Percentiles rank a stretch among this genome's conserved stretches.
phyloP scores from a whole-genome alignment of 1,140 invertebrate genomes.

The Bombus sylvicola region DNA sequence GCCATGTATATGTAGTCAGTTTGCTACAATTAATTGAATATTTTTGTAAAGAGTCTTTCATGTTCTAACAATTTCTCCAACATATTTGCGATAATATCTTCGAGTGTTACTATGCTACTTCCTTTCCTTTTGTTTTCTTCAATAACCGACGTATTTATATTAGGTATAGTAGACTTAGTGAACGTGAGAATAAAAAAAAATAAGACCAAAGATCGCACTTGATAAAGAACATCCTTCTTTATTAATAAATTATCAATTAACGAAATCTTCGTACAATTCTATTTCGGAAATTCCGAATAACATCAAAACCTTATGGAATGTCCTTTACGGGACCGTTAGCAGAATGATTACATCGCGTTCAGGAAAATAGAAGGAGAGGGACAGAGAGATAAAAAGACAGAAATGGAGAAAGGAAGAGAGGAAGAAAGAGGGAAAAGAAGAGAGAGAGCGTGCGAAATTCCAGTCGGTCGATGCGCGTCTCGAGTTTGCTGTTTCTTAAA shows the following conservation, averaged over 20 bases:
- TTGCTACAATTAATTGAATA: not conserved
- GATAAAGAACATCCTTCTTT: no score
- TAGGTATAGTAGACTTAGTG: no score
- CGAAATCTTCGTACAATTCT: no score
- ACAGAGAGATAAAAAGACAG: not conserved
- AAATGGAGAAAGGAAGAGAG: not conserved
- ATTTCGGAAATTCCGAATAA: no score
- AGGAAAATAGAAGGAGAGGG: not conserved
- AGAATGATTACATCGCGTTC: not conserved
- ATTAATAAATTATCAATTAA: no score
- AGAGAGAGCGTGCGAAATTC: not conserved
- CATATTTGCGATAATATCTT: no score
- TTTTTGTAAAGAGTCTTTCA: not conserved
- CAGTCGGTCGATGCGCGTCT: not conserved
- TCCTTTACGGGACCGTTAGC: not conserved
- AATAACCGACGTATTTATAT: no score
- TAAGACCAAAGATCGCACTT: no score
- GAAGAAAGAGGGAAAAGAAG: not conserved
- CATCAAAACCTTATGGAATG: not conserved
- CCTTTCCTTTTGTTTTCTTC: no score
- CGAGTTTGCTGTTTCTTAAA: slow-evolving; percentile 16
- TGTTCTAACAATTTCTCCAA: not conserved
- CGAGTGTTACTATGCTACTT: no score
- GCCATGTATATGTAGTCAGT: not conserved
- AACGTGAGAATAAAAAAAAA: no score